Evolutionary conservation across 1,140 invertebrate genomes (phyloP), one percentile per base, ranked within the genome.

Genomic region (Bathynomus jamesi): DNA sequence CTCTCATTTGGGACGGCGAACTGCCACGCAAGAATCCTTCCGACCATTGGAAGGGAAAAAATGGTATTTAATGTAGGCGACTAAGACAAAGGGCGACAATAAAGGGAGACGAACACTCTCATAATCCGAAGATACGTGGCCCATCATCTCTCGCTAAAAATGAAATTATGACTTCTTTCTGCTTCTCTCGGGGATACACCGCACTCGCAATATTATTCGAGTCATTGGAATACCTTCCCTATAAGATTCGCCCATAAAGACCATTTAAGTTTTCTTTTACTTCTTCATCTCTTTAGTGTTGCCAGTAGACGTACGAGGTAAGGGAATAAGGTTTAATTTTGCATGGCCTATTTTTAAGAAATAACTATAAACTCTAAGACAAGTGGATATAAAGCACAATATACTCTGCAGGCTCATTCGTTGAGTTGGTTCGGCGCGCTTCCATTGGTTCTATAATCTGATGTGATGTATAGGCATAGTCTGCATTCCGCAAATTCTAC

Each of bases 81-180:
- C 72, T 74, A 74, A 74, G 72, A 74, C 72, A 74, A 74, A 74
- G 72, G 72, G 46, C 63, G 68, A 74, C 72, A 74, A 74, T 74
- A 74, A 74, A 70, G 72, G 72, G 70, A 74, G 72, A 74, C 60
- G 72, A 70, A 74, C 72, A 74, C 67, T 70, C 72, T 74, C 72
- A 74, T 74, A 74, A 74, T 69, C 72, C 72, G 70, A 74, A 74
- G 72, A 70, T 74, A 74, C 72, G 72, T 70, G 72, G 29, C 67
- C 72, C 72, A 74, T 74, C 72, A 74, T 74, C 70, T 68, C 72
- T 66, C 67, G 72, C 63, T 74, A 74, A 74, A 74, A 74, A 74
- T 74, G 72, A 69, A 74, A 74, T 74, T 74, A 74, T 74, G 72
- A 74, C 72, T 74, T 74, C 72, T 74, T 74, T 68, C 70, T 67